Base-by-base conservation (phyloP, 64 coral and sea anemone genomes). In the Porites australiensis region DNA sequence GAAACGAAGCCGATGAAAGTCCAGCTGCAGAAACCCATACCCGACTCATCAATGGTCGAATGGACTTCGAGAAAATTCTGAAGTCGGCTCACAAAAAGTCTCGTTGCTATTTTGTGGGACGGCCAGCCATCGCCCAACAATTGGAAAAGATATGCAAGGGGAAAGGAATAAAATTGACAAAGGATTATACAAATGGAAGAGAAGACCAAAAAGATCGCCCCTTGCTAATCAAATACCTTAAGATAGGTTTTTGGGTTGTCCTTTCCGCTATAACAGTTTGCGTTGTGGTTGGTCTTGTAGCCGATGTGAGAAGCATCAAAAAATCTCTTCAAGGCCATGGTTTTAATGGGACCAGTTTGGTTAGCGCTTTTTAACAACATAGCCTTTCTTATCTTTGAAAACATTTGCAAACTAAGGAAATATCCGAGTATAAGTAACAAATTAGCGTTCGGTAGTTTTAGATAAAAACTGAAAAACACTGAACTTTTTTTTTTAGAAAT, bases 31-130 rank as follows among this genome's bases (percentile, higher is more conserved):
- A 89, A 10, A 66, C 14, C 74, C 27, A 83, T 2, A 82, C 89
- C 2, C 48, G 74, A 10, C 55, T 94, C 66, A 83, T 74, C 20
- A 89, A 74, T n/a, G 67, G 78, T 54, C 75, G 86, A 23, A 64
- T 83, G 43, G 46, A 94, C 27, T 83, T 94, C 55, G 86, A 83
- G 54, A 83, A 83, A 27, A 78, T 74, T 82, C n/a, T 94, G 13
- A 73, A 52, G 72, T 74, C 64, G 43, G 77, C 92, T 21, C 67
- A 20, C 5, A 94, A 89, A 65, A 82, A 61, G 6, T 80, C 92
- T 3, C 16, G 50, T 44, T 88, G 87, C 52, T 94, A 79, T 2
- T 94, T 94, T 75, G 92, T 94, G 7, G 92, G 92, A n/a, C 89
- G 92, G 67, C 92, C 92, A 75, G 77, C 67, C 23, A 89, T 94